phyloP scores from a whole-genome alignment of 2,797 vertebrate species.

The Streptopelia turtur region DNA sequence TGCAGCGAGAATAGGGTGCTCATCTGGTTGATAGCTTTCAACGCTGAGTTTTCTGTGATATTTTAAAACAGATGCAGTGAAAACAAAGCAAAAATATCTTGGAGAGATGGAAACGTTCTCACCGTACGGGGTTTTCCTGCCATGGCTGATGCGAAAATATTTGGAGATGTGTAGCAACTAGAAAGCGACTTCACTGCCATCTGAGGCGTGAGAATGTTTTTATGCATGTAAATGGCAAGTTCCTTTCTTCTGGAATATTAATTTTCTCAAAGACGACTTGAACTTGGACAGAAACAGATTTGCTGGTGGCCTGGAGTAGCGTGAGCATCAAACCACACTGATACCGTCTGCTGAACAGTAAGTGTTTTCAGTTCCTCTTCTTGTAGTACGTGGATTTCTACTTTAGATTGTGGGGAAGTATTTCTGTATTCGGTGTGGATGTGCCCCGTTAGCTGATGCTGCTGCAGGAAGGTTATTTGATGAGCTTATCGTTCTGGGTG shows the following conservation, averaged over 20 bases:
- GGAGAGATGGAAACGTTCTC: not conserved
- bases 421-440: not conserved
- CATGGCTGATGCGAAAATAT: not conserved
- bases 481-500: constrained; percentile 20
- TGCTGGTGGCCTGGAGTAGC: not conserved
- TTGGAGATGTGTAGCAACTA: not conserved
- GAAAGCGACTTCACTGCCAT: not conserved
- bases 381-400: not conserved
- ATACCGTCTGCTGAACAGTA: not conserved
- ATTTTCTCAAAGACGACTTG: not conserved
- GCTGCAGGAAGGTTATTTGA: not conserved
- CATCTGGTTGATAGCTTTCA: not conserved
- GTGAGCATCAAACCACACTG: fast-evolving
- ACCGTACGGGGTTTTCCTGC: not conserved
- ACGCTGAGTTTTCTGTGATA: not conserved
- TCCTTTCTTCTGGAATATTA: not conserved
- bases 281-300: not conserved
- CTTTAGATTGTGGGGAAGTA: constrained; percentile 18
- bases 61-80: constrained; percentile 24
- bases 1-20: not conserved
- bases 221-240: not conserved
- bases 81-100: not conserved
- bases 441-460: constrained; percentile 8
- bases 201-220: not conserved
- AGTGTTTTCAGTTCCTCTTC: not conserved